These are phyloP conservation scores for Silurus lanzhouensis DNA, from an alignment of 2,797 vertebrate genomes.

Conservation along the genomic window DNA sequence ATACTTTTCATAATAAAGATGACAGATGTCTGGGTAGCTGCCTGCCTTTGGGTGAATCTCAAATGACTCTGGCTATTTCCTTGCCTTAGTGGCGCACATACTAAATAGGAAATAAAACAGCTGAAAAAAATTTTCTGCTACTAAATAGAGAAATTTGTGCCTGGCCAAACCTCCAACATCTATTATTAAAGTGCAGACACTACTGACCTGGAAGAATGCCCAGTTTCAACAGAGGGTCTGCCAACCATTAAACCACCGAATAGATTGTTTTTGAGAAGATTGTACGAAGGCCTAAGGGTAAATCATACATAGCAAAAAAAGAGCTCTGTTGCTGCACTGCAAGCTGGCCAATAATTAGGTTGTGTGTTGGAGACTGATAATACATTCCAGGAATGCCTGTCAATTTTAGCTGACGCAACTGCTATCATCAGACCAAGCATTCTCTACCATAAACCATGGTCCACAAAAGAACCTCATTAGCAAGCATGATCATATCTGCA, in stretches of 20 bases:
- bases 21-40: not conserved
- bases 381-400: conserved; percentile 2
- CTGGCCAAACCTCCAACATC: not conserved
- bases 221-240: not conserved
- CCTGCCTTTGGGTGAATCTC: not conserved
- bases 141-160: not conserved
- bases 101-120: too few relatives aligned
- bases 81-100: not conserved
- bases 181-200: not conserved
- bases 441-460: not conserved
- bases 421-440: not conserved
- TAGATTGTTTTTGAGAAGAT: not conserved
- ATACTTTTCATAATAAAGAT: not conserved
- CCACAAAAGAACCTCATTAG: not conserved
- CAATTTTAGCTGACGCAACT: not conserved
- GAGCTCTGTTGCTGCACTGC: not conserved
- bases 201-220: conserved; percentile 2
- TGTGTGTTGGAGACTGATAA: not conserved
- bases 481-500: not conserved
- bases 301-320: not conserved
- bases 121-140: not conserved
- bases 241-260: not conserved
- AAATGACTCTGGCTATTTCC: not conserved
- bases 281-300: not conserved
- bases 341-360: not conserved